These are phyloP conservation scores for Anguilla japonica DNA, from an alignment of 2,113 vertebrate genomes.

Conservation along the genomic window DNA sequence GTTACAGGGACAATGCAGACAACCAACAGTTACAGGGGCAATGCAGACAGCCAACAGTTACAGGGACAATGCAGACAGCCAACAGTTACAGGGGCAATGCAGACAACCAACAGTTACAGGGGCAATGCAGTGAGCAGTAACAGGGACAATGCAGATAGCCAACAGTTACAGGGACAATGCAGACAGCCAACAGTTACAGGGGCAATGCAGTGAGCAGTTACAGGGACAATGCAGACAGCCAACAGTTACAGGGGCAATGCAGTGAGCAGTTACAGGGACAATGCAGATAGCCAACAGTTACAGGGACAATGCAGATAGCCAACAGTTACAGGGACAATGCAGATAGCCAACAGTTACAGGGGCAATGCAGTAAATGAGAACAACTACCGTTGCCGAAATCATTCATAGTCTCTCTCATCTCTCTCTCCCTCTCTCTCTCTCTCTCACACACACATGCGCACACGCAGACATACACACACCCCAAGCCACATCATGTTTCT, in stretches of 20 bases:
- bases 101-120: background rate
- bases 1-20: too few species aligned
- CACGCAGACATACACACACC: constrained; percentile 35
- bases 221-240: background rate
- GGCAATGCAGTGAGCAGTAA: background rate
- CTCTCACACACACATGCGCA: constrained; percentile 49
- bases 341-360: background rate
- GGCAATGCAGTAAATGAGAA: background rate
- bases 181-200: background rate
- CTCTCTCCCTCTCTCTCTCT: background rate
- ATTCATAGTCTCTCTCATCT: too few species aligned
- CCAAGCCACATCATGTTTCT: constrained; percentile 23
- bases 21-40: background rate
- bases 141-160: background rate
- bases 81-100: background rate
- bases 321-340: background rate
- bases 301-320: too few species aligned
- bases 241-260: too few species aligned
- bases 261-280: too few species aligned
- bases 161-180: background rate
- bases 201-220: background rate
- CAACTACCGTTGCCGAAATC: background rate
- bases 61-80: background rate
- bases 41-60: background rate
- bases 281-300: too few species aligned